Conservation (phyloP, 2,113 vertebrate species). For the Myotis yumanensis region DNA sequence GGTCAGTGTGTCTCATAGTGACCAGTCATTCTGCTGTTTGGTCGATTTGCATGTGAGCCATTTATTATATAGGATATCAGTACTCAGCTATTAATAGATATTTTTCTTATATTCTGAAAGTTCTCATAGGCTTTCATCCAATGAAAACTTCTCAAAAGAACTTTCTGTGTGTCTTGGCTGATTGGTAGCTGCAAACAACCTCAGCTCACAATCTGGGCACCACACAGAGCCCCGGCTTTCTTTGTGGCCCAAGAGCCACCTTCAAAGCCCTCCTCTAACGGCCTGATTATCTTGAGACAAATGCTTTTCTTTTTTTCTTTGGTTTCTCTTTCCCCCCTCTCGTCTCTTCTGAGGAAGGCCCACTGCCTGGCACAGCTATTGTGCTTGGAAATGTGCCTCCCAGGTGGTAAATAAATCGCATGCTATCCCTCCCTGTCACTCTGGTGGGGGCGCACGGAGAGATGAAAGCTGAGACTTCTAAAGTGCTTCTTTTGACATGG, state of each 20-base stretch:
- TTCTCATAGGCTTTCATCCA: neutral
- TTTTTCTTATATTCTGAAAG: conserved; percentile 16
- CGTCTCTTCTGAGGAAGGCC: conserved; percentile 50
- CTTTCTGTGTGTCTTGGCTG: neutral
- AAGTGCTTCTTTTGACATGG: conserved; percentile 56
- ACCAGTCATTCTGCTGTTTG: too few species aligned
- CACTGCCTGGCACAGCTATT: conserved; percentile 38
- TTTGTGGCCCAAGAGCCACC: neutral
- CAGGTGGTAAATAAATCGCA: conserved; percentile 57
- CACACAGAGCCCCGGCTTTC: neutral
- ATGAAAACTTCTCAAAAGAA: neutral
- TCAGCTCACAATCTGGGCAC: neutral
- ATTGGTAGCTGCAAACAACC: neutral
- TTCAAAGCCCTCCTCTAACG: neutral
- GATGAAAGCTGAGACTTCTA: conserved; percentile 70
- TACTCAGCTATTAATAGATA: neutral
- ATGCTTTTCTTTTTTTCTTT: conserved; percentile 25
- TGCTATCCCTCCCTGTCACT: conserved; percentile 65
- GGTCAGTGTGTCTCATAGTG: too few species aligned
- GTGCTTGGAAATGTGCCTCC: conserved; percentile 69
- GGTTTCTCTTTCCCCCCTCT: neutral
- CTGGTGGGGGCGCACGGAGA: conserved; percentile 41
- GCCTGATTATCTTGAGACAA: neutral
- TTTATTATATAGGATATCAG: neutral
- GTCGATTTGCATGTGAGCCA: too few species aligned